Base-by-base conservation (phyloP, 2,888 invertebrate genomes). In the Sinohyriopsis cumingii region DNA sequence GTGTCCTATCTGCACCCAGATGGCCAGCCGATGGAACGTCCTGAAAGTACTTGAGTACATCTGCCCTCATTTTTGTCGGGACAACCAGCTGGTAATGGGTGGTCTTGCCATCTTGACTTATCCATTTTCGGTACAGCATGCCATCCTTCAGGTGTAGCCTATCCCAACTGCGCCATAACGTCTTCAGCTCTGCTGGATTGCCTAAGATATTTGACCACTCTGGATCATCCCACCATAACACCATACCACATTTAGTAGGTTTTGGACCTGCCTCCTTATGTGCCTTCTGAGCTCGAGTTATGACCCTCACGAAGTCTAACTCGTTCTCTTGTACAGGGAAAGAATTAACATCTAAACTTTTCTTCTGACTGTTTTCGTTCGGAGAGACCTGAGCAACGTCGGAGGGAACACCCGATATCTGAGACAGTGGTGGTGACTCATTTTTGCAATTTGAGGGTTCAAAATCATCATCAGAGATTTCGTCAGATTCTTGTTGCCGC, bases 21-120 rank as follows among this genome's bases (percentile, higher is more conserved):
- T 72, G 68, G 1, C 56, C 68, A 24, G 69, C 64, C 19, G 65
- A 63, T 61, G 65, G 66, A 55, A 69, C 45, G 65, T 59, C 69
- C 53, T 69, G 67, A 54, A 45, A 24, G 6, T 65, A 28, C 4
- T n/a, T 20, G 9, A 66, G 54, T 59, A 62, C n/a, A 20, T 70
- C 59, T 19, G 6, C 25, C 12, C n/a, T 64, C 33, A 15, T 45
- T 55, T 22, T 54, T 19, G 20, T 55, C n/a, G 61, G 62, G 18
- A 64, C 59, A 64, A 68, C 28, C 53, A 69, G 55, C 55, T 65
- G 69, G 24, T 24, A 19, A 56, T 9, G 18, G 22, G 6, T 33
- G 33, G 33, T 33, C 33, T 7, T 33, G 33, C 33, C 33, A 33
- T 56, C 33, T 22, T 59, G 45, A 19, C 54, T 20, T 45, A 59